Conservation (phyloP, 1,140 invertebrate species). For the Pomacea maculata region DNA sequence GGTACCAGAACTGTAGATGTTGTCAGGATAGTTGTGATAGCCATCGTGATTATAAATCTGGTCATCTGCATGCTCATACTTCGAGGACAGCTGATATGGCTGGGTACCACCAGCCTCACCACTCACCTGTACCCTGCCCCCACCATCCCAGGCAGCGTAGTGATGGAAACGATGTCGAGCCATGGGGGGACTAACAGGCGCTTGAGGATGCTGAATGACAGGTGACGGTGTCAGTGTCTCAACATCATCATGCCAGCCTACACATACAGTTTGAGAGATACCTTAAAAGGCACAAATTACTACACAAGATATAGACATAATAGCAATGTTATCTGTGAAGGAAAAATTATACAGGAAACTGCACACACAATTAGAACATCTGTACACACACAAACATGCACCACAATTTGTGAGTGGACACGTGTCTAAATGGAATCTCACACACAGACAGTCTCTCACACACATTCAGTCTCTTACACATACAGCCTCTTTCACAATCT, state of each 20-base stretch:
- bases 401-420: background rate
- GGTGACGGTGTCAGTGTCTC: conserved; percentile 30
- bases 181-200: conserved; percentile 7
- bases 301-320: too few relatives aligned
- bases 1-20: background rate
- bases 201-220: conserved; percentile 8
- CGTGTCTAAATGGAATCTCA: background rate
- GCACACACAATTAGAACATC: background rate
- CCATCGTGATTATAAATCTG: conserved; percentile 8
- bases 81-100: conserved; percentile 9
- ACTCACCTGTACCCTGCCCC: background rate
- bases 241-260: conserved; percentile 32
- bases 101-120: background rate
- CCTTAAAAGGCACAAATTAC: too few relatives aligned
- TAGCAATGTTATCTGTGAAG: too few relatives aligned
- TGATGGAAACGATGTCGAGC: conserved; percentile 15
- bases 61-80: conserved; percentile 12
- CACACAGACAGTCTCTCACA: too few relatives aligned
- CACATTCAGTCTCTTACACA: background rate
- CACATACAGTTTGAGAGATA: background rate
- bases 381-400: background rate
- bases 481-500: background rate
- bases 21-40: conserved; percentile 1
- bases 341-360: too few relatives aligned
- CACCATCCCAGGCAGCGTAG: conserved; percentile 14